Evolutionary conservation across 2,797 vertebrate genomes (phyloP).

Genomic region (Lateolabrax maculatus): DNA sequence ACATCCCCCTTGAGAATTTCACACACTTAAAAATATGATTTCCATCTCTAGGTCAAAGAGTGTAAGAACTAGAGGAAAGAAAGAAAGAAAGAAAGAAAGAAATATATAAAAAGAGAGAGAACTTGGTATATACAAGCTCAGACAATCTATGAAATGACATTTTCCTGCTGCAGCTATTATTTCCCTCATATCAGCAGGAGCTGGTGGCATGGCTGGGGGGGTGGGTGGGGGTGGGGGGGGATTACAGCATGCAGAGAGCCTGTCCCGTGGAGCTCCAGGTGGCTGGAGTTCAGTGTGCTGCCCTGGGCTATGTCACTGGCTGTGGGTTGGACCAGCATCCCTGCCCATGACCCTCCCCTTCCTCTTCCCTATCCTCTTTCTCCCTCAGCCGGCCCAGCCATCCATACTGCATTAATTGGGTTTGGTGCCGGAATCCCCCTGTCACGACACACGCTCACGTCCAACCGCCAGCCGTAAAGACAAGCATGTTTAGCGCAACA

Average conservation of each 20-base stretch:
- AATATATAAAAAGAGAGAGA: no score
- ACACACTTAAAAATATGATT: conserved; percentile 3
- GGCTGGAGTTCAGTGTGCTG: conserved; percentile 76
- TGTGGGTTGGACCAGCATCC: conserved; percentile 54
- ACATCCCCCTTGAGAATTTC: not conserved
- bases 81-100: conserved; percentile 54
- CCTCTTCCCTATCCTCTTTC: conserved; percentile 72
- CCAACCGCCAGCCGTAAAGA: conserved; percentile 87
- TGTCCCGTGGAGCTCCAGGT: conserved; percentile 88
- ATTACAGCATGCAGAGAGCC: conserved; percentile 31
- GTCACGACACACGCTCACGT: conserved; percentile 85
- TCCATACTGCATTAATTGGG: conserved; percentile 96
- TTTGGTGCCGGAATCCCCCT: conserved; percentile 91
- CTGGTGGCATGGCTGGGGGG: conserved; percentile 46
- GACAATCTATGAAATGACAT: conserved; percentile 88
- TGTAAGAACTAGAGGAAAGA: conserved; percentile 28
- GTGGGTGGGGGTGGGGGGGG: no score
- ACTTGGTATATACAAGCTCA: conserved; percentile 81
- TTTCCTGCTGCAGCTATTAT: conserved; percentile 87
- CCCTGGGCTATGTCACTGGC: conserved; percentile 53
- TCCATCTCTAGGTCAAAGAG: not conserved
- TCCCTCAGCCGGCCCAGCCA: conserved; percentile 85
- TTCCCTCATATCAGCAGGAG: conserved; percentile 83
- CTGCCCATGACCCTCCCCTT: conserved; percentile 56
- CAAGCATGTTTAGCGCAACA: conserved; percentile 96